Evolutionary conservation across 2,888 invertebrate genomes (phyloP), one percentile per base, ranked within the genome.

Genomic region (Campaea margaritaria): DNA sequence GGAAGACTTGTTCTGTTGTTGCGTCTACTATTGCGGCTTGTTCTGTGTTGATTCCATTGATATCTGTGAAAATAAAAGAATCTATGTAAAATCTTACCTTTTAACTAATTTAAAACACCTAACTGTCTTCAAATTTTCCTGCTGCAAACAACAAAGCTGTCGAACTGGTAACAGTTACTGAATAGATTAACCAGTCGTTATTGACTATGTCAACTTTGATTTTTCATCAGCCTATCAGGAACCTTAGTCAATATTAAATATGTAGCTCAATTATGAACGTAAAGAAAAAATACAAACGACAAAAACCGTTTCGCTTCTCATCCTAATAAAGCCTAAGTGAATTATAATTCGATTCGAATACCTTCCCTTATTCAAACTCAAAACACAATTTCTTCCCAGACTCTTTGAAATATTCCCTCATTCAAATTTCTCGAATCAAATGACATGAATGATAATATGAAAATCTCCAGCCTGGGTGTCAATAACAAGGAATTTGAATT

Each of bases 21-120:
- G 48, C 55, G 28, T 51, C 46, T 11, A 49, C 14, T 49, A 67
- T 65, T 49, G 16, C 38, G n/a, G 55, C 51, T 31, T 31, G 16
- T 64, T 82, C 81, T 43, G 83, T 72, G 58, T 76, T 82, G 36
- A 77, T 78, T 67, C 74, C 81, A 56, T 78, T 76, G n/a, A 81
- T 66, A 71, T 73, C 90, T 91, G 85, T 14, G 86, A 68, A 41
- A 0, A 43, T 57, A 64, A 36, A 1, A 1, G 2, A n/a, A 31
- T 21, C 21, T 21, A 21, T 21, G 21, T 21, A 5, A 21, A 21
- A 21, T 3, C 3, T 2, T 3, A 21, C 21, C 5, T 21, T 21
- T 21, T 5, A 3, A 21, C 3, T 21, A 5, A 21, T 21, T 21
- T 21, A 3, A 5, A 2, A 21, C 2, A 21, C 21, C 3, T 21